Evolutionary conservation across 1,140 invertebrate genomes (phyloP).

Genomic region (Lepidurus packardi): DNA sequence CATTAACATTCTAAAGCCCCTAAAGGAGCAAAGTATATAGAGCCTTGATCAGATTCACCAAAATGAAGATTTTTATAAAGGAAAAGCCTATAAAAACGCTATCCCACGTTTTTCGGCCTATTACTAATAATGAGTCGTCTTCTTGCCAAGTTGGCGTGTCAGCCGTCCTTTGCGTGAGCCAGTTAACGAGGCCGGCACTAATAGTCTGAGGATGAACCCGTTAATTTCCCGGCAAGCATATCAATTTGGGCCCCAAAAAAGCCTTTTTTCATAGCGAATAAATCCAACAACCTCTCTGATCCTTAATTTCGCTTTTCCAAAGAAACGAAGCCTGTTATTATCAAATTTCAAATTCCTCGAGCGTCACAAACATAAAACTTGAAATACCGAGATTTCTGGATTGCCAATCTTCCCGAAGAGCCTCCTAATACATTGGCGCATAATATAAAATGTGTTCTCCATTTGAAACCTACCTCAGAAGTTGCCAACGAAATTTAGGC

Average conservation of each 20-base stretch:
- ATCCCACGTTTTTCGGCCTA: not conserved
- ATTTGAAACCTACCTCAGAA: no score
- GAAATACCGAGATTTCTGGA: no score
- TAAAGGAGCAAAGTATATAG: not conserved
- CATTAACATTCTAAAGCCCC: not conserved
- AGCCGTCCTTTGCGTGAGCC: not conserved
- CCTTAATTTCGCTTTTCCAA: no score
- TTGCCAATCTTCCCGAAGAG: no score
- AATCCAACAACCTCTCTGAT: no score
- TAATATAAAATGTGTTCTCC: no score
- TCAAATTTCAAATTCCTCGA: no score
- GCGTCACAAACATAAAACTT: no score
- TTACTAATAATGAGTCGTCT: not conserved
- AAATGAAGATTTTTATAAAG: not conserved
- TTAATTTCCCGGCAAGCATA: conserved; percentile 7
- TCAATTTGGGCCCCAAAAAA: not conserved
- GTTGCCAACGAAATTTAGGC: no score
- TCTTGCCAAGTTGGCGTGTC: not conserved
- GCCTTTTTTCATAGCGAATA: not conserved
- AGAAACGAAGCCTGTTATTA: no score
- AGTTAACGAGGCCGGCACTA: conserved; percentile 7
- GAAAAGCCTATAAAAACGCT: not conserved
- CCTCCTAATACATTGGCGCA: no score
- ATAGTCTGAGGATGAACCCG: conserved; percentile 13
- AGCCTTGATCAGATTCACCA: not conserved